Base-by-base conservation (phyloP, 35 echinoderm and acorn worm species). In the Ophiothrix spiculata region DNA sequence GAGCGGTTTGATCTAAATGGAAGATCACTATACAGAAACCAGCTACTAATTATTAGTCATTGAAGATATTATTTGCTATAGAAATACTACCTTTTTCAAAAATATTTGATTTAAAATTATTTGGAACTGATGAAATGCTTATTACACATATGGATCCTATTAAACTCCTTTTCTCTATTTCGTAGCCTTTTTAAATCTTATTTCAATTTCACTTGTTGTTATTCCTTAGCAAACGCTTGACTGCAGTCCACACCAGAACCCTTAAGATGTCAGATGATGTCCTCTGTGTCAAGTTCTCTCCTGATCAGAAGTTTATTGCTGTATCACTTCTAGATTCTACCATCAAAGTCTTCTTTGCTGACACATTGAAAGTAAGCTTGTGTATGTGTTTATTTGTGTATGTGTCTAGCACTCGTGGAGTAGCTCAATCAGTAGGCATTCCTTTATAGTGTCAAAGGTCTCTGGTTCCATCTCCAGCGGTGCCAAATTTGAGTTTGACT, bases 191-290 rank as follows among this genome's bases (percentile, higher is more conserved):
- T 23, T 75, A 32, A 6, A 83, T 83, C 56, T 83, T 23, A 14
- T 33, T 2, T 14, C 31, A 64, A 37, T 32, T 0, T 84, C 33
- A 8, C 49, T 87, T n/a, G n/a, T n/a, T n/a, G n/a, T n/a, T n/a
- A n/a, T n/a, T n/a, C n/a, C n/a, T 0, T 64, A 94, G 96, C 3
- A 94, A 93, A 40, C 77, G 86, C 40, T 80, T 99, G 16, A 89
- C 92, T 0, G 82, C 90, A 16, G 69, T 89, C 32, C 96, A 99
- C 78, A 80, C 64, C 0, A 46, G 96, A n/a, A 99, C 96, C 23
- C 39, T 99, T 16, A 83, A 94, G 89, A 99, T 99, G 96, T 89
- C 92, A 15, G 96, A 99, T 56, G 96, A 99, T 85, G 92, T 99
- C 39, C 75, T 99, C 32, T 99, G 96, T 83, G 92, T 94, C 0